Conservation (phyloP, 2,113 vertebrate genomes). For the Tetrax tetrax region DNA sequence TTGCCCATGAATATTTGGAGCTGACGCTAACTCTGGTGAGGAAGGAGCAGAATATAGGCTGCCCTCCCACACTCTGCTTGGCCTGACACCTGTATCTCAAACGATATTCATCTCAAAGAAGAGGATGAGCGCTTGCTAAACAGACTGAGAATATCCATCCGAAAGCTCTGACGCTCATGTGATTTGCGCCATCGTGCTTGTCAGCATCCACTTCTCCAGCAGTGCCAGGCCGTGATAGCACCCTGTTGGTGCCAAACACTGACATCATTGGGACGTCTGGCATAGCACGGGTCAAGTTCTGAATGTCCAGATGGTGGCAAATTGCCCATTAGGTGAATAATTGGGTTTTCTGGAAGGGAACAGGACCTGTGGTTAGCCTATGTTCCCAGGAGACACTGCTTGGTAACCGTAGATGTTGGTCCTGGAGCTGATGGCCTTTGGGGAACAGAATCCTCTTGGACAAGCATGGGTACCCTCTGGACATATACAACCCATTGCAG, state of each 20-base stretch:
- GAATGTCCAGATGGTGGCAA: slow-evolving; percentile 40
- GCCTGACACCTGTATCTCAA: background rate
- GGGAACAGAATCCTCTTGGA: background rate
- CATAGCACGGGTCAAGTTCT: slow-evolving; percentile 2
- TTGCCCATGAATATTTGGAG: background rate
- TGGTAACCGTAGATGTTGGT: background rate
- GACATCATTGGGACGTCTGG: slow-evolving; percentile 15
- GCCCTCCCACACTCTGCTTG: background rate
- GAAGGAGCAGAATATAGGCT: background rate
- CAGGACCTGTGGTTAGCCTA: background rate
- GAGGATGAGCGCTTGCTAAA: background rate
- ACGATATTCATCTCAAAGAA: background rate
- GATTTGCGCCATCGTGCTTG: accelerated
- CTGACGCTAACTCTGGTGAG: background rate
- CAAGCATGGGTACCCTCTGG: background rate
- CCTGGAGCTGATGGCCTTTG: background rate
- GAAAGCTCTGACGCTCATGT: background rate
- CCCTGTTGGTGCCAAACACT: background rate
- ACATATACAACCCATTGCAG: background rate
- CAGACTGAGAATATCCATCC: background rate
- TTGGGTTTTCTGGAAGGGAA: slow-evolving; percentile 37
- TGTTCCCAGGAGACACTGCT: background rate
- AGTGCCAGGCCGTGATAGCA: background rate
- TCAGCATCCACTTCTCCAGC: background rate
- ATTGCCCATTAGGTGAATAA: slow-evolving; percentile 49